Evolutionary conservation across 2,888 invertebrate genomes (phyloP).

Genomic region (Tachina grossa): DNA sequence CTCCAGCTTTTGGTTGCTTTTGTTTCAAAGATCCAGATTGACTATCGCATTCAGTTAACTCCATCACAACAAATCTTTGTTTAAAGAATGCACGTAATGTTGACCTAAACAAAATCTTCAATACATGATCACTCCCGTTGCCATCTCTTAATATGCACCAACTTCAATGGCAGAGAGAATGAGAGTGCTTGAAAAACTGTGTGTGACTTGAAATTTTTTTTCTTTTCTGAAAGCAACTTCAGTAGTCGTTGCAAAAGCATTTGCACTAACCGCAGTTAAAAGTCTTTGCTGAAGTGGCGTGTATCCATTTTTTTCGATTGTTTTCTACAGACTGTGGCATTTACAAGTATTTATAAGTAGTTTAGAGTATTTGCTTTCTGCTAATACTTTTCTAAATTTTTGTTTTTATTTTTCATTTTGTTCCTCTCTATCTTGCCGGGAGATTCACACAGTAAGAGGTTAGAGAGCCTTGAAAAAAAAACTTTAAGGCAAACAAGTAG

Average conservation of each 20-base stretch:
- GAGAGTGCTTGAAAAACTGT: constrained; percentile 21
- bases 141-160: too few species aligned
- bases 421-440: constrained; percentile 17
- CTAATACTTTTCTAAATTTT: constrained; percentile 35
- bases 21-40: too few species aligned
- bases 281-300: constrained; percentile 67
- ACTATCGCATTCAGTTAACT: too few species aligned
- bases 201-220: constrained; percentile 14
- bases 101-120: too few species aligned
- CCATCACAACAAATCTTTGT: too few species aligned
- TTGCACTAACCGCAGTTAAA: constrained; percentile 59
- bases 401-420: constrained; percentile 15
- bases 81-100: too few species aligned
- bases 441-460: constrained; percentile 45
- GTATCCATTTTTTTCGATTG: constrained; percentile 66
- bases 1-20: too few species aligned
- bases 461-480: constrained; percentile 56
- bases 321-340: constrained; percentile 68
- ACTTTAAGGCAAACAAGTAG: constrained; percentile 28
- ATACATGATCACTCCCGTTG: too few species aligned
- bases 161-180: too few species aligned
- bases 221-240: not conserved
- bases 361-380: constrained; percentile 69
- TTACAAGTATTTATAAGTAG: constrained; percentile 69
- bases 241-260: constrained; percentile 36